These are phyloP conservation scores for Deilephila elpenor DNA, from an alignment of 2,888 invertebrate genomes.

Conservation along the genomic window DNA sequence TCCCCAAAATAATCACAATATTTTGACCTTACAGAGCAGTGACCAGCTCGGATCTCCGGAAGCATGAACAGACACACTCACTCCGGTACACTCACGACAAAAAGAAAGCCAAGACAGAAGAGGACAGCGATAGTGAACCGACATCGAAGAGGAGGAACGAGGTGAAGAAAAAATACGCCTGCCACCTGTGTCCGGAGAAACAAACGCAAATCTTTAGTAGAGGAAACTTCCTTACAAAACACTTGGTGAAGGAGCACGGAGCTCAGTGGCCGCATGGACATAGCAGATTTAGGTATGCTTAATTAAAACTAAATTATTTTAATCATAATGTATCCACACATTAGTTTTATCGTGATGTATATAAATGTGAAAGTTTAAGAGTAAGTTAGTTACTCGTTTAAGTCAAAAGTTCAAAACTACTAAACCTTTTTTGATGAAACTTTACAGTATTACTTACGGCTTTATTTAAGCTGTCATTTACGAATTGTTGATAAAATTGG, in stretches of 20 bases:
- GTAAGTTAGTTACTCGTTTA: no score
- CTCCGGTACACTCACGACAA: slow-evolving; percentile 65
- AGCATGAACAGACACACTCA: slow-evolving; percentile 71
- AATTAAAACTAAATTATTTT: no score
- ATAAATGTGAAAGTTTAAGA: no score
- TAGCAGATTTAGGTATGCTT: slow-evolving; percentile 87
- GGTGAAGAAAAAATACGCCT: slow-evolving; percentile 76
- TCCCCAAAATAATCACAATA: neutral
- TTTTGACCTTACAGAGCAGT: slow-evolving; percentile 77
- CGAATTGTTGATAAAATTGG: no score
- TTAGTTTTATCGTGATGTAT: no score
- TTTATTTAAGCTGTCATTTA: no score
- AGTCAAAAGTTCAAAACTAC: no score
- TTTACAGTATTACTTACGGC: no score
- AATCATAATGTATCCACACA: no score
- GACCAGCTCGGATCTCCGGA: slow-evolving; percentile 84
- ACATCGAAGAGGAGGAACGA: slow-evolving; percentile 59
- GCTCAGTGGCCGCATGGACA: slow-evolving; percentile 91
- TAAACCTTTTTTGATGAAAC: no score
- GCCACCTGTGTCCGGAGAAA: slow-evolving; percentile 89
- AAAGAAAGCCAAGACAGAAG: slow-evolving; percentile 41
- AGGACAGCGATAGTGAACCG: slow-evolving; percentile 50
- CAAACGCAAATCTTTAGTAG: slow-evolving; percentile 82
- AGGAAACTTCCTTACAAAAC: slow-evolving; percentile 88
- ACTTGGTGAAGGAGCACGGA: slow-evolving; percentile 89